These are phyloP conservation scores for Fundulus diaphanus DNA, from an alignment of 2,797 vertebrate genomes.

Conservation along the genomic window DNA sequence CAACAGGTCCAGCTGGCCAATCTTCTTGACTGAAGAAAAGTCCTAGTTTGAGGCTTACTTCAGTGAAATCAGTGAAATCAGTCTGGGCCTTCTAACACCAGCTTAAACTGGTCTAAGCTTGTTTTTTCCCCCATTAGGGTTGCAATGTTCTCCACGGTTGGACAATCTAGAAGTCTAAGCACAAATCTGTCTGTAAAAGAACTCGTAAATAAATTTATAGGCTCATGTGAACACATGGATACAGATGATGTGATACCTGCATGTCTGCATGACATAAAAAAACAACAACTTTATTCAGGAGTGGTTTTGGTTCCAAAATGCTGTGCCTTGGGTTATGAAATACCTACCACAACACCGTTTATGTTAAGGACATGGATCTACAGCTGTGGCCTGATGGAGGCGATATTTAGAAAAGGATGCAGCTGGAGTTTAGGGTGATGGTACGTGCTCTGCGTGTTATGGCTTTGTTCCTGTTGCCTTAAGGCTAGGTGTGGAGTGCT, in stretches of 20 bases:
- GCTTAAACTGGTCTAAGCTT: conserved; percentile 1
- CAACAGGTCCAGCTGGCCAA: background rate
- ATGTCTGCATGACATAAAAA: background rate
- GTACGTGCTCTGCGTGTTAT: background rate
- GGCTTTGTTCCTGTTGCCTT: background rate
- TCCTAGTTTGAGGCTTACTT: background rate
- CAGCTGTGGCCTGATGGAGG: background rate
- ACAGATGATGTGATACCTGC: background rate
- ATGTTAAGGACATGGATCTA: background rate
- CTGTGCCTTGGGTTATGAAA: background rate
- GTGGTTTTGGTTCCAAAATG: background rate
- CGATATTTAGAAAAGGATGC: background rate
- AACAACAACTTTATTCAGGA: background rate
- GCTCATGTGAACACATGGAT: background rate
- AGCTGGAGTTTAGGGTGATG: background rate
- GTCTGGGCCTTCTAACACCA: conserved; percentile 4
- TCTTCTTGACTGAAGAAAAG: background rate
- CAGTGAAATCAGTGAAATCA: conserved; percentile 1
- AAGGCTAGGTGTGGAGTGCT: background rate
- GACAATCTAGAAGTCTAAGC: background rate
- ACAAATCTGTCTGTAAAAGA: background rate
- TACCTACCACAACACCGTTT: background rate
- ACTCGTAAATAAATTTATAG: background rate
- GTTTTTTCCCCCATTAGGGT: background rate
- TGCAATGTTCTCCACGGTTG: background rate